A percentile compares a stretch with the other conserved stretches of the same genome.
phyloP scores from a whole-genome alignment of 2,113 vertebrate species.

The Varanus komodoensis region DNA sequence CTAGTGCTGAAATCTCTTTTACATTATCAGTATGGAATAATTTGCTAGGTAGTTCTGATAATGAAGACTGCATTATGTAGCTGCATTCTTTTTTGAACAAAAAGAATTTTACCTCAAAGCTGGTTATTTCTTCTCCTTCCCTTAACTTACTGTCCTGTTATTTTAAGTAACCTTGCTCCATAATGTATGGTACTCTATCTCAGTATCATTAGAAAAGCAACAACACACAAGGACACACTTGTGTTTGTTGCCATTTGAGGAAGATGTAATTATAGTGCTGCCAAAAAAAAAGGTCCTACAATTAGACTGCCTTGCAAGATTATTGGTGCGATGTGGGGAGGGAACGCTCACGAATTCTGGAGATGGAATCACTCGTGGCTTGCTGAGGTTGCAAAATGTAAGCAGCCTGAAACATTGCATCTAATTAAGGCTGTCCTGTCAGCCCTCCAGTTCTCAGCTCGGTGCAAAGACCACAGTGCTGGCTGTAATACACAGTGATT shows the following conservation, averaged over 20 bases:
- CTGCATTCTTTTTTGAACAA: slow-evolving; percentile 40
- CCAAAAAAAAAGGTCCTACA: slow-evolving; percentile 52
- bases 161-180: slow-evolving; percentile 44
- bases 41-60: slow-evolving; percentile 64
- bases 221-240: slow-evolving; percentile 16
- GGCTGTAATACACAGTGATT: neutral
- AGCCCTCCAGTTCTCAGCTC: neutral
- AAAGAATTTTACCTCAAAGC: slow-evolving; percentile 29
- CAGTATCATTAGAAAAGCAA: slow-evolving; percentile 42
- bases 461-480: neutral
- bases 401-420: slow-evolving; percentile 4
- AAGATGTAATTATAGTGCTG: slow-evolving; percentile 65
- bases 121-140: slow-evolving; percentile 30
- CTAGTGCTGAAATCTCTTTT: slow-evolving; percentile 55
- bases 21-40: slow-evolving; percentile 66
- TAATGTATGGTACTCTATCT: slow-evolving; percentile 22
- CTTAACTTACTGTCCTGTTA: slow-evolving; percentile 15
- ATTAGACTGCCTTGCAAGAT: slow-evolving; percentile 63
- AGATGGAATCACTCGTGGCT: neutral
- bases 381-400: slow-evolving; percentile 15
- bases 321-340: slow-evolving; percentile 62
- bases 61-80: slow-evolving; percentile 49
- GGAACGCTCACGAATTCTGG: neutral
- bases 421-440: slow-evolving; percentile 8
- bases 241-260: slow-evolving; percentile 56